Evolutionary conservation across 2,797 vertebrate species (phyloP).

Genomic region (Etheostoma nigrum): DNA sequence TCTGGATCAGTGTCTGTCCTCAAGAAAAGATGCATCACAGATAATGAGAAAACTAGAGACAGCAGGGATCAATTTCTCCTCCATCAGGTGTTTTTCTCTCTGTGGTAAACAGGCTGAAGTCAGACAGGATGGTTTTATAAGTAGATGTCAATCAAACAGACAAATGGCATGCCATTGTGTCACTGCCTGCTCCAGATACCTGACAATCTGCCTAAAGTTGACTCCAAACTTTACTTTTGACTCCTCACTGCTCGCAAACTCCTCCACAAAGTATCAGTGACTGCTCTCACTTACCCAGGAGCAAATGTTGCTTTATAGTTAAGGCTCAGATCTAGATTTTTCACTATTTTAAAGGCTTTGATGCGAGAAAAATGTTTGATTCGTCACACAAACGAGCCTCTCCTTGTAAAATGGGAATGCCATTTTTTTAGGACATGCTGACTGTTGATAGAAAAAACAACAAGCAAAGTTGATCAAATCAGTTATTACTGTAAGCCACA

Average conservation of each 20-base stretch:
- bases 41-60: conserved; percentile 23
- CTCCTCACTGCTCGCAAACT: not conserved
- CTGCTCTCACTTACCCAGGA: not conserved
- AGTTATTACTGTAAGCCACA: too few species aligned
- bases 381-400: too few species aligned
- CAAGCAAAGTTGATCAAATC: too few species aligned
- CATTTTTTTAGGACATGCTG: too few species aligned
- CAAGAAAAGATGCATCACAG: conserved; percentile 4
- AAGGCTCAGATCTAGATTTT: not conserved
- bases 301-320: too few species aligned
- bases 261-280: too few species aligned
- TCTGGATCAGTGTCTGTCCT: not conserved
- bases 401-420: too few species aligned
- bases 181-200: not conserved
- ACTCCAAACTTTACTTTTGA: not conserved
- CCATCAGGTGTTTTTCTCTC: not conserved
- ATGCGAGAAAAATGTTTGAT: too few species aligned
- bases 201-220: not conserved
- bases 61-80: conserved; percentile 19
- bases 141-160: conserved; percentile 24
- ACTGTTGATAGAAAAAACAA: too few species aligned
- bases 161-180: not conserved
- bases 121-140: conserved; percentile 14
- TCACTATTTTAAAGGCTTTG: not conserved
- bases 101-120: not conserved